phyloP scores from a whole-genome alignment of 2,113 vertebrate genomes.

The Oriolus oriolus region DNA sequence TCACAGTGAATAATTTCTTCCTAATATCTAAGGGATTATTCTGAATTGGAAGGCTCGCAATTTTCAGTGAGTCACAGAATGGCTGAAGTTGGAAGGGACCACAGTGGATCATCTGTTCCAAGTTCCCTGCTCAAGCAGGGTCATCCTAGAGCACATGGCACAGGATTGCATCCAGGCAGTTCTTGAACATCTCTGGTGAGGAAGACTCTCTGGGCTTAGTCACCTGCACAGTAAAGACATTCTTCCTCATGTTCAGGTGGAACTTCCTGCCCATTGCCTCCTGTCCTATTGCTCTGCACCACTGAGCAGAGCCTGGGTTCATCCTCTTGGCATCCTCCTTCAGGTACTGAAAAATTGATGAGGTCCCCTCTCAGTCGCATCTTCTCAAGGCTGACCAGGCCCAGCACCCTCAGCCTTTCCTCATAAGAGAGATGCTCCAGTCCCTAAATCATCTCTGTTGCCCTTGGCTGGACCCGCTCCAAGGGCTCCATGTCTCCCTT shows the following conservation, averaged over 20 bases:
- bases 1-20: neutral
- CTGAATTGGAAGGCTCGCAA: neutral
- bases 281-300: neutral
- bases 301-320: neutral
- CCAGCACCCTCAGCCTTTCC: neutral
- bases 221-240: neutral
- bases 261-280: neutral
- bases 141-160: neutral
- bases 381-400: neutral
- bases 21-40: neutral
- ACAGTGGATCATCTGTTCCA: neutral
- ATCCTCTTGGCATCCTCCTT: neutral
- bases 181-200: neutral
- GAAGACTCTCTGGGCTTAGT: neutral
- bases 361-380: neutral
- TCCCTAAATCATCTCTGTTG: neutral
- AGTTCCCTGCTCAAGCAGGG: neutral
- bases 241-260: neutral
- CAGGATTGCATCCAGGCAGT: neutral
- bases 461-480: rapidly evolving
- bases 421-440: neutral
- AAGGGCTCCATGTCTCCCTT: no score
- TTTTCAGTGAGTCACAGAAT: neutral
- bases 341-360: neutral
- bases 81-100: neutral